Evolutionary conservation across 1,140 invertebrate species (phyloP).

Genomic region (Leptinotarsa texana): DNA sequence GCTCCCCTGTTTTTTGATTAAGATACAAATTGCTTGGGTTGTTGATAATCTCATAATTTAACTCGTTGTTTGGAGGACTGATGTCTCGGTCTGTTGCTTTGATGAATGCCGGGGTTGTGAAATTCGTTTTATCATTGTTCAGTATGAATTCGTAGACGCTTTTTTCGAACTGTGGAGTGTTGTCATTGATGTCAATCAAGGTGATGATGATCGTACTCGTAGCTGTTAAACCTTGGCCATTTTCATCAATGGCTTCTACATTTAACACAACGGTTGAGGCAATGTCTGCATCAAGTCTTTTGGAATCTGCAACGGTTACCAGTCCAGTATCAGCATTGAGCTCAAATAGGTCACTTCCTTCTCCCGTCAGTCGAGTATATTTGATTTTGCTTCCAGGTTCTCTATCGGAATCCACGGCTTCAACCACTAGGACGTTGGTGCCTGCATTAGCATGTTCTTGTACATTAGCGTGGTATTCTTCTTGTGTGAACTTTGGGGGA

Average conservation of each 20-base stretch:
- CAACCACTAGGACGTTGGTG: slow-evolving; percentile 73
- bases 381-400: slow-evolving; percentile 71
- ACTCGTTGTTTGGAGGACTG: slow-evolving; percentile 82
- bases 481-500: slow-evolving; percentile 75
- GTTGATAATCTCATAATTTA: slow-evolving; percentile 79
- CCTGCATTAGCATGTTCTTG: slow-evolving; percentile 35
- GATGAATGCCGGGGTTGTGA: slow-evolving; percentile 72
- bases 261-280: slow-evolving; percentile 74
- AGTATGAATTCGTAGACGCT: slow-evolving; percentile 81
- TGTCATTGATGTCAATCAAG: slow-evolving; percentile 85
- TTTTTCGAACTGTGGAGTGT: slow-evolving; percentile 80
- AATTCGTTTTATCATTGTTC: slow-evolving; percentile 71
- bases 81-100: slow-evolving; percentile 83
- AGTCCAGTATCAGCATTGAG: slow-evolving; percentile 79
- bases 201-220: slow-evolving; percentile 73
- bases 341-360: slow-evolving; percentile 57
- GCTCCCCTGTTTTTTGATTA: slow-evolving; percentile 74
- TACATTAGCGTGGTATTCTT: slow-evolving; percentile 65
- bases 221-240: slow-evolving; percentile 76
- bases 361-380: slow-evolving; percentile 64
- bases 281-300: slow-evolving; percentile 81
- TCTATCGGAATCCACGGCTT: slow-evolving; percentile 76
- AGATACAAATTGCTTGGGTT: slow-evolving; percentile 57
- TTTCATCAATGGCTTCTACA: slow-evolving; percentile 84
- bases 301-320: slow-evolving; percentile 72